Conservation (phyloP, 2,888 invertebrate species). For the Volucella inflata region DNA sequence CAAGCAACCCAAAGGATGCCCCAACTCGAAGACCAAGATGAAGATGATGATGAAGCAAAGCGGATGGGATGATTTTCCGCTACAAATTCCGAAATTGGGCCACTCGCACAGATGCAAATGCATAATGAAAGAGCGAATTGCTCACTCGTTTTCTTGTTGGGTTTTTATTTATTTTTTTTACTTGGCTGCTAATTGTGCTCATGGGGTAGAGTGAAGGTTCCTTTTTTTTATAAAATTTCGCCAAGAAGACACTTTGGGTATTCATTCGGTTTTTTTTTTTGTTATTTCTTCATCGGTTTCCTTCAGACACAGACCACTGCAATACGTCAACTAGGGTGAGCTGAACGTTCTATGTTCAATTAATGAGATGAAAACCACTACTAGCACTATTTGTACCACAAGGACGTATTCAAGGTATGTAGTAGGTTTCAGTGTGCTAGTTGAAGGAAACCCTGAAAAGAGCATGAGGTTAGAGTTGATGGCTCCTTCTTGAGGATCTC, state of each 20-base stretch:
- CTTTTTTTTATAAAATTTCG: constrained; percentile 23
- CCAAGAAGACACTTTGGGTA: constrained; percentile 43
- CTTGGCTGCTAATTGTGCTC: constrained; percentile 57
- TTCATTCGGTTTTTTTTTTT: constrained; percentile 11
- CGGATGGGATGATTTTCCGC: constrained; percentile 51
- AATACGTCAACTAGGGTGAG: constrained; percentile 2
- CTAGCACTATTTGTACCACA: constrained; percentile 15
- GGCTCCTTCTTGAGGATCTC: neutral
- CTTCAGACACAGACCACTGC: constrained; percentile 19
- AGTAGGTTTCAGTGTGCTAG: constrained; percentile 20
- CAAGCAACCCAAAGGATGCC: neutral
- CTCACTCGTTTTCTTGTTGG: constrained; percentile 13
- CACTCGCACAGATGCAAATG: constrained; percentile 68
- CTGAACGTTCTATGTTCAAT: constrained; percentile 68
- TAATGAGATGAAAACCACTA: constrained; percentile 39
- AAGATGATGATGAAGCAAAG: constrained; percentile 19
- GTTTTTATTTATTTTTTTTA: constrained; percentile 5
- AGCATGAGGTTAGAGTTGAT: neutral
- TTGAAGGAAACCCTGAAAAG: constrained; percentile 1
- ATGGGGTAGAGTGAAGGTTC: constrained; percentile 9
- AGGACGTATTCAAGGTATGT: constrained; percentile 30
- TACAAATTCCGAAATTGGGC: constrained; percentile 60
- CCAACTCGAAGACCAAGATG: neutral
- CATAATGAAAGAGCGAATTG: constrained; percentile 62
- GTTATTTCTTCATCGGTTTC: neutral